Conservation (phyloP, 2,888 invertebrate genomes). For the Alcis repandata region DNA sequence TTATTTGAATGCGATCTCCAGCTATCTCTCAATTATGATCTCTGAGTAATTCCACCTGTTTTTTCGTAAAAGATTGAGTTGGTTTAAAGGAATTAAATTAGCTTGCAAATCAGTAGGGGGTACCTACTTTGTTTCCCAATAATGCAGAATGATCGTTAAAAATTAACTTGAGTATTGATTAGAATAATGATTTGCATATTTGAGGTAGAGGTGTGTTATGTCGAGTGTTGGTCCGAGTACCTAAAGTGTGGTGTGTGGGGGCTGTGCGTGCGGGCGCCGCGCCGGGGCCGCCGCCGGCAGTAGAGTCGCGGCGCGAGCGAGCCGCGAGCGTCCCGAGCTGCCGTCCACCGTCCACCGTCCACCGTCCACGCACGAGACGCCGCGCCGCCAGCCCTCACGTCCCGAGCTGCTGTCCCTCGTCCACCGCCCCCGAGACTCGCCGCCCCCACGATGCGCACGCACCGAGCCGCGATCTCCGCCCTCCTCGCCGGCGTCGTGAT, state of each 20-base stretch:
- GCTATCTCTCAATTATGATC: no score
- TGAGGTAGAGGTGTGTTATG: no score
- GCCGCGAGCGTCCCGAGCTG: slow-evolving; percentile 4
- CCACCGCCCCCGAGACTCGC: not conserved
- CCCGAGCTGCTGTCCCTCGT: not conserved
- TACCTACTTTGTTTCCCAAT: no score
- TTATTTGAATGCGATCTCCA: no score
- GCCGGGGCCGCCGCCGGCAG: not conserved
- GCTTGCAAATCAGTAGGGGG: no score
- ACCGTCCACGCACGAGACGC: not conserved
- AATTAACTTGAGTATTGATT: no score
- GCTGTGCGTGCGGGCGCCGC: not conserved
- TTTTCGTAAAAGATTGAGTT: no score
- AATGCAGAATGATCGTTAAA: no score
- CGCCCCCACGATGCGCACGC: not conserved
- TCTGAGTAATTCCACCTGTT: no score
- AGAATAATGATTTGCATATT: no score
- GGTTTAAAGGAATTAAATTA: no score
- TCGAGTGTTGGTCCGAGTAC: no score
- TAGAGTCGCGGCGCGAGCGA: slow-evolving; percentile 11
- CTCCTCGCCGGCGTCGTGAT: slow-evolving; percentile 1
- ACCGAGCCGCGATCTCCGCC: not conserved
- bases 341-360: not conserved
- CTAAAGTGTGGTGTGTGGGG: not conserved
- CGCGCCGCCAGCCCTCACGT: not conserved